Conservation (phyloP, 2,888 invertebrate species). For the Osmoderma eremita region DNA sequence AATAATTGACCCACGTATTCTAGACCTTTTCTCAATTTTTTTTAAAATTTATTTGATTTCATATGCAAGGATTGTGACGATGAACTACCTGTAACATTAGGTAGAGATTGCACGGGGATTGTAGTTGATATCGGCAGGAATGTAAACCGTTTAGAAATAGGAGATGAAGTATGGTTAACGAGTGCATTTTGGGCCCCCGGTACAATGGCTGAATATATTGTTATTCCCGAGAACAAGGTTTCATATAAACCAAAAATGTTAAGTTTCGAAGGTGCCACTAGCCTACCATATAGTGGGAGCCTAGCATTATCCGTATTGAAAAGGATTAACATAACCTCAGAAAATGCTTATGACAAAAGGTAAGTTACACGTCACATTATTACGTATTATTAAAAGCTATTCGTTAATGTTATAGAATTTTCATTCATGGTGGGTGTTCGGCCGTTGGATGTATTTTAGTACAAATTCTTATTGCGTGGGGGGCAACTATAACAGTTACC, state of each 20-base stretch:
- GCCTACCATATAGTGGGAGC: slow-evolving; percentile 70
- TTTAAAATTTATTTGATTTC: background rate
- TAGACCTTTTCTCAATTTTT: background rate
- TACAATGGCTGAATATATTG: slow-evolving; percentile 67
- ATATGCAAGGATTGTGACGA: slow-evolving; percentile 58
- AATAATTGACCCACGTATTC: too few species aligned
- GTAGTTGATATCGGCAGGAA: slow-evolving; percentile 70
- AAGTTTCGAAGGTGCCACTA: slow-evolving; percentile 70
- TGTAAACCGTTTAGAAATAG: slow-evolving; percentile 69
- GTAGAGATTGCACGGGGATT: slow-evolving; percentile 72
- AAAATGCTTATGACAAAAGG: slow-evolving; percentile 67
- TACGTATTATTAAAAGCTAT: slow-evolving; percentile 13
- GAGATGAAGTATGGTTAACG: slow-evolving; percentile 71
- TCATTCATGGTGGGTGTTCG: slow-evolving; percentile 69
- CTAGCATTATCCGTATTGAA: slow-evolving; percentile 67
- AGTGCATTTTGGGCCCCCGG: slow-evolving; percentile 70
- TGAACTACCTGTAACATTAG: slow-evolving; percentile 69
- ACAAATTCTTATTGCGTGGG: slow-evolving; percentile 69
- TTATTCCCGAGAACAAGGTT: slow-evolving; percentile 66
- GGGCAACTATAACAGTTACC: slow-evolving; percentile 67
- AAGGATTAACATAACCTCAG: slow-evolving; percentile 63
- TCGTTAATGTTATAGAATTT: slow-evolving; percentile 61
- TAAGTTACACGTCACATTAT: slow-evolving; percentile 49
- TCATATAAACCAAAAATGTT: slow-evolving; percentile 68
- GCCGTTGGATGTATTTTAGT: slow-evolving; percentile 70